Percentiles rank a stretch among this genome's conserved stretches.
Evolutionary conservation across 2,888 invertebrate species (phyloP).

Genomic region (Calameuta pallipes): DNA sequence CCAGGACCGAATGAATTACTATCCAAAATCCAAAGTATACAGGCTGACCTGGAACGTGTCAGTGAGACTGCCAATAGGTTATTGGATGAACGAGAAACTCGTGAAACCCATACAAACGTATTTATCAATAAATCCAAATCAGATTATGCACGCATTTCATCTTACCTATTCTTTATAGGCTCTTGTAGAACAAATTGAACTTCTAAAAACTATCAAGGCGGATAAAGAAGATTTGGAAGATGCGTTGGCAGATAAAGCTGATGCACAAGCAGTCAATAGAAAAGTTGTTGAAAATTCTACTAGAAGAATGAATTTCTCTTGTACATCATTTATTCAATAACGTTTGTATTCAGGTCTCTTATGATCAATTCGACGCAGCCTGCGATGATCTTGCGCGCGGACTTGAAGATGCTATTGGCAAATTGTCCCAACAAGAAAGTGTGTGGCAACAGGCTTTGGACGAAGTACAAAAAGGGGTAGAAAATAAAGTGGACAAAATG

Average conservation of each 20-base stretch:
- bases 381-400: slow-evolving; percentile 75
- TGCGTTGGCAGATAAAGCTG: slow-evolving; percentile 80
- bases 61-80: slow-evolving; percentile 64
- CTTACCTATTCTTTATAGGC: slow-evolving; percentile 61
- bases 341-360: slow-evolving; percentile 64
- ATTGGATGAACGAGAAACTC: slow-evolving; percentile 70
- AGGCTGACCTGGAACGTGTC: slow-evolving; percentile 64
- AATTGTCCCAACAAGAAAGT: slow-evolving; percentile 74
- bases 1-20: slow-evolving; percentile 56
- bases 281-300: slow-evolving; percentile 68
- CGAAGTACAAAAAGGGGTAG: slow-evolving; percentile 76
- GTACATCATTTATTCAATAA: not conserved
- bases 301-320: not conserved
- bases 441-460: slow-evolving; percentile 76
- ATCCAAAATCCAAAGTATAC: slow-evolving; percentile 60
- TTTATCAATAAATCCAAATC: not conserved
- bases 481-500: slow-evolving; percentile 75
- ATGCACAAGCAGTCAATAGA: slow-evolving; percentile 74
- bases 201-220: slow-evolving; percentile 75
- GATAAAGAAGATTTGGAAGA: slow-evolving; percentile 79
- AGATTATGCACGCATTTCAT: not conserved
- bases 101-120: slow-evolving; percentile 70
- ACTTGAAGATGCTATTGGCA: slow-evolving; percentile 74
- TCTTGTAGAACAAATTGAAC: slow-evolving; percentile 74
- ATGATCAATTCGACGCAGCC: slow-evolving; percentile 77